These are phyloP conservation scores for Pygmarrhopalites habei DNA, from an alignment of 1,140 invertebrate genomes.

Conservation along the genomic window DNA sequence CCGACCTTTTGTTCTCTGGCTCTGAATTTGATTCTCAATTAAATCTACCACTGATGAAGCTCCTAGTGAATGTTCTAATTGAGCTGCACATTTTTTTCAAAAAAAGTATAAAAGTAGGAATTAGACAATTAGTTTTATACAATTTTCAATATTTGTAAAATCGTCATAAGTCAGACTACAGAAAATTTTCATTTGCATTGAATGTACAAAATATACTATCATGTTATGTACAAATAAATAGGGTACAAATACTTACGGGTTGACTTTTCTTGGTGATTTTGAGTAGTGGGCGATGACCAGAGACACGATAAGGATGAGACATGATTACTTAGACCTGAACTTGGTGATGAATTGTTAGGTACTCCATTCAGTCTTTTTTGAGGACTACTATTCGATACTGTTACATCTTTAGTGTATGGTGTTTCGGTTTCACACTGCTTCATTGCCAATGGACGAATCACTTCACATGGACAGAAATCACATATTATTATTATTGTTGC, in stretches of 20 bases:
- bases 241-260: not conserved
- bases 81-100: no score
- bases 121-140: no score
- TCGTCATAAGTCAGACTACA: not conserved
- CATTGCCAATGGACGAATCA: constrained; percentile 36
- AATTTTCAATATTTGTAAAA: no score
- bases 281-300: constrained; percentile 33
- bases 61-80: not conserved
- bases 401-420: constrained; percentile 21
- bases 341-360: constrained; percentile 54
- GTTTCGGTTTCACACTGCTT: constrained; percentile 28
- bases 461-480: not conserved
- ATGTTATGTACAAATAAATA: no score
- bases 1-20: not conserved
- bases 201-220: no score
- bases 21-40: constrained; percentile 6
- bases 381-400: constrained; percentile 14
- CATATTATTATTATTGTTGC: no score
- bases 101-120: no score
- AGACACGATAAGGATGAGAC: constrained; percentile 46
- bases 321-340: constrained; percentile 51
- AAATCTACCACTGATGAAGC: constrained; percentile 1
- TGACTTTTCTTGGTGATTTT: constrained; percentile 17
- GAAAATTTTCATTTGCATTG: not conserved
- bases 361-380: constrained; percentile 41